Evolutionary conservation across 2,113 vertebrate species (phyloP), one percentile per base, ranked within the genome.

Genomic region (Pygoscelis adeliae): DNA sequence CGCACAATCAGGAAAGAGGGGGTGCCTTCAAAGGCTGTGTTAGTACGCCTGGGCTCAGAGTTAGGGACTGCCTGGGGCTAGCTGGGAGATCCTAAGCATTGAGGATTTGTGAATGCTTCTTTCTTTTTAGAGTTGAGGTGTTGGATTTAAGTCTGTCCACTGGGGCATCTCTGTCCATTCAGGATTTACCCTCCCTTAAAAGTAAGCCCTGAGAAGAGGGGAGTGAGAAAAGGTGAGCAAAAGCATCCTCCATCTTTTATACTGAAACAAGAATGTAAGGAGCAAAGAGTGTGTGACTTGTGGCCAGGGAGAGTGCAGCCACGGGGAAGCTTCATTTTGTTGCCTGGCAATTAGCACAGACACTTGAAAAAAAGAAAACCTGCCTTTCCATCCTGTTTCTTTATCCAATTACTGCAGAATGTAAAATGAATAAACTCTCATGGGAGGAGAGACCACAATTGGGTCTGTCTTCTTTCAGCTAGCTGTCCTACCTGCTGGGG

Each of bases 331-430:
- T 87, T 93, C 20, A 9, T 82, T 94, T 93, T 93, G 73, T 94
- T 93, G 70, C 78, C 74, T 95, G 82, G 74, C 78, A 93, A 78
- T 95, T 94, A 93, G 65, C 65, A 67, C 38, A 93, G 73, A 59
- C 47, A 47, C 73, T 87, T 85, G 93, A 82, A 89, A 88, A 91
- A 89, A 87, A 86, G 74, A 80, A 89, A 93, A 91, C 69, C 87
- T 95, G 81, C 59, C 59, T 97, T 95, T 40, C 89, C 50, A 70
- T 91, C 83, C 83, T 94, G 89, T 67, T 86, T 66, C 67, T 81
- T 82, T 59, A 83, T 69, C 73, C 82, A 82, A 58, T 95, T 92
- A 93, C 85, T 87, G 78, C 36, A 78, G 85, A 95, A 73, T 66
- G 30, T 90, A 78, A 95, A 90, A 92, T 42, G 70, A 86, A 62